Percentiles rank a stretch among this genome's conserved stretches.
These are phyloP conservation scores for Eupsittula cactorum DNA, from an alignment of 2,113 vertebrate species.

Conservation along the genomic window DNA sequence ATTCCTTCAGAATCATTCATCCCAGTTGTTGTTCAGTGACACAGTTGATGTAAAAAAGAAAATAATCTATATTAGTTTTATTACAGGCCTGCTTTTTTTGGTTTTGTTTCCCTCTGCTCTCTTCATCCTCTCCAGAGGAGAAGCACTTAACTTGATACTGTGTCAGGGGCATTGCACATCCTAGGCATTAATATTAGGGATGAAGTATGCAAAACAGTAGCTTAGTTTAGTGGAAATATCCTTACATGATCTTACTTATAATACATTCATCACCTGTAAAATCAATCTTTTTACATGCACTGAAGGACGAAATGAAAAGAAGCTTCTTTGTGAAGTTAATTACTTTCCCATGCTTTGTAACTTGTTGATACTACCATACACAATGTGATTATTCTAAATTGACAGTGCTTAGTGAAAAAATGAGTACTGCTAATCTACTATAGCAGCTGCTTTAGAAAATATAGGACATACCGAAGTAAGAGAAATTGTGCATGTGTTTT, in stretches of 20 bases:
- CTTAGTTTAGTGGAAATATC: background rate
- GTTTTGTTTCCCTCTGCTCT: background rate
- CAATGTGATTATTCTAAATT: conserved; percentile 12
- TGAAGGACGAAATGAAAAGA: conserved; percentile 49
- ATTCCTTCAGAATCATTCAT: background rate
- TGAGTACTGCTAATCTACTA: background rate
- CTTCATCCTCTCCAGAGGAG: background rate
- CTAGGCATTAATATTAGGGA: background rate
- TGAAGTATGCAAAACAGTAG: background rate
- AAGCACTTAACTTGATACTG: background rate
- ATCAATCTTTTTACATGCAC: conserved; percentile 12
- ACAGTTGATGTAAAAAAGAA: background rate
- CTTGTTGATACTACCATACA: background rate
- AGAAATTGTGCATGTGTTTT: background rate
- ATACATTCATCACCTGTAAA: background rate
- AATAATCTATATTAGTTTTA: background rate
- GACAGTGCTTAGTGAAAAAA: background rate
- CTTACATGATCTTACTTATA: background rate
- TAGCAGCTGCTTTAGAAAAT: background rate
- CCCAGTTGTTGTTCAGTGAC: background rate
- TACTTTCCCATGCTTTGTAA: background rate
- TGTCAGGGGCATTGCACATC: background rate
- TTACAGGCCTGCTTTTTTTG: background rate
- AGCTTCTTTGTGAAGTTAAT: background rate
- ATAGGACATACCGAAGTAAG: background rate